Evolutionary conservation across 2,888 invertebrate species (phyloP).

Genomic region (Nasonovia ribisnigri): DNA sequence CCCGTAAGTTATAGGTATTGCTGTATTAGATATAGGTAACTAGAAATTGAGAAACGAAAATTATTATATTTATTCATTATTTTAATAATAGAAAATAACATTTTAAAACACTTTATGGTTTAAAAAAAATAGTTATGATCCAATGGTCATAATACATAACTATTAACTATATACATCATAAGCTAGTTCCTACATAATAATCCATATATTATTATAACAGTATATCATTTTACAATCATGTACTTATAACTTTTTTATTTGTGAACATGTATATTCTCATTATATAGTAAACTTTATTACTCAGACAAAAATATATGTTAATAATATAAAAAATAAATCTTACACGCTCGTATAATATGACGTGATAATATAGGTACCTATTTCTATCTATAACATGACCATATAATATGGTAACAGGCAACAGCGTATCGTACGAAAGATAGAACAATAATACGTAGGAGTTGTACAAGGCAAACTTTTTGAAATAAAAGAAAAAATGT

Average conservation of each 20-base stretch:
- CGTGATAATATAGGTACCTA: not conserved
- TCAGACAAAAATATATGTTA: not conserved
- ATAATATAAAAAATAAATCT: not conserved
- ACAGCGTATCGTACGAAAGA: not conserved
- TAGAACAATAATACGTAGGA: not conserved
- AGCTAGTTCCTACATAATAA: no score
- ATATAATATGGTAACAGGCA: not conserved
- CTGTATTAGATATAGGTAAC: not conserved
- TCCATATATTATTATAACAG: not conserved
- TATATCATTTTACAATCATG: not conserved
- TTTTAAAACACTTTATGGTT: not conserved
- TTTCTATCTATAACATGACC: not conserved
- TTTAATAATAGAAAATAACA: not conserved
- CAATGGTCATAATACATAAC: not conserved
- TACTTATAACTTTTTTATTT: not conserved
- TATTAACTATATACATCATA: no score
- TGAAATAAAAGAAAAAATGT: constrained; percentile 26
- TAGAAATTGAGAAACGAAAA: not conserved
- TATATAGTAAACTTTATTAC: not conserved
- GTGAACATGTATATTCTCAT: not conserved
- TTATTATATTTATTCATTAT: not conserved
- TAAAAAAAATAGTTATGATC: not conserved
- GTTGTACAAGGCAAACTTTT: constrained; percentile 49
- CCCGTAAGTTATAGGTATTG: not conserved
- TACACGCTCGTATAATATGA: not conserved